These are phyloP conservation scores for Tadarida brasiliensis DNA, from an alignment of 2,797 vertebrate species.

Conservation along the genomic window DNA sequence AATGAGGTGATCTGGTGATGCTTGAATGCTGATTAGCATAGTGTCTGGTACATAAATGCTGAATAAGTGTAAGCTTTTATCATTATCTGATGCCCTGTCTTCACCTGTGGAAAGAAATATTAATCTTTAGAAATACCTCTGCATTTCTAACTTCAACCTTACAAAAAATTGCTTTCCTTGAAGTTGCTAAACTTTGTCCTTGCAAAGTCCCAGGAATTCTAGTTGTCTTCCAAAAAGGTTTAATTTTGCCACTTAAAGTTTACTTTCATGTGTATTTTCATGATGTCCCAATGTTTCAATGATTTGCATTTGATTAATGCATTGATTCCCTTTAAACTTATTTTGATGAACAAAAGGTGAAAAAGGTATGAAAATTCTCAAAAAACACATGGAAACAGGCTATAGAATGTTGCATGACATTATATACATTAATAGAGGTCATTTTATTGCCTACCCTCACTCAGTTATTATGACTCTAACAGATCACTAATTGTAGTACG, in stretches of 20 bases:
- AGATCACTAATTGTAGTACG: slow-evolving; percentile 73
- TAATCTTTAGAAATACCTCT: slow-evolving; percentile 42
- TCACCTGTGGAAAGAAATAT: neutral
- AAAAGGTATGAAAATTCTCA: neutral
- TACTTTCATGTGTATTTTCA: slow-evolving; percentile 30
- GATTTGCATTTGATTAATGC: neutral
- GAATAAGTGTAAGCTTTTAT: neutral
- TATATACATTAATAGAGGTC: slow-evolving; percentile 55
- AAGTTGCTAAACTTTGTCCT: neutral
- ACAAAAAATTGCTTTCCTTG: slow-evolving; percentile 1
- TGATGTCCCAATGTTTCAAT: neutral
- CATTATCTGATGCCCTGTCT: neutral
- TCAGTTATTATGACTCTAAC: slow-evolving; percentile 68
- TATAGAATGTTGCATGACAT: slow-evolving; percentile 4
- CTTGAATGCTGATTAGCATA: neutral
- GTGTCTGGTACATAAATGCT: slow-evolving; percentile 6
- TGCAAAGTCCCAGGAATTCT: neutral
- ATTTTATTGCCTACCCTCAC: slow-evolving; percentile 53
- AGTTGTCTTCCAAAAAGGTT: neutral
- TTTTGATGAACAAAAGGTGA: neutral
- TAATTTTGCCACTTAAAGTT: neutral
- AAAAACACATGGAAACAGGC: neutral
- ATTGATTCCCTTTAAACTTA: slow-evolving; percentile 9
- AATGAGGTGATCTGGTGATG: neutral
- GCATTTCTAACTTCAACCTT: neutral